Evolutionary conservation across 1,140 invertebrate genomes (phyloP).

Genomic region (Alviniconcha marisindica): DNA sequence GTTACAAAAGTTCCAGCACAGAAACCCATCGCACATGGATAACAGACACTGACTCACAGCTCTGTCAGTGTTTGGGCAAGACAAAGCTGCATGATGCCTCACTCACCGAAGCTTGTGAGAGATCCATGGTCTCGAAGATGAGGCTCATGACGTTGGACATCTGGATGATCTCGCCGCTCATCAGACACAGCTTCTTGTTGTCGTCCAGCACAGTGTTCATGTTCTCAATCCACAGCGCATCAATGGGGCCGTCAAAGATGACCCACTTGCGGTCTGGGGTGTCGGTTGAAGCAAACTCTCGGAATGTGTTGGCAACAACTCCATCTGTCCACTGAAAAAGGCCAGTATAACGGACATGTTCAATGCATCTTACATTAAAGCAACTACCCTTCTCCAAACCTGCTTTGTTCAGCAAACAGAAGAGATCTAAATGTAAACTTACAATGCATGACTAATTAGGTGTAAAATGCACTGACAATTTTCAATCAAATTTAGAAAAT

Average conservation of each 20-base stretch:
- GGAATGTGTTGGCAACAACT: conserved; percentile 79
- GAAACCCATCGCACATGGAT: too few species aligned
- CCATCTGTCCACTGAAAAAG: conserved; percentile 76
- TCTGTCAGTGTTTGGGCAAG: too few species aligned
- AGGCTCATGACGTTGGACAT: conserved; percentile 76
- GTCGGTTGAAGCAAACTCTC: conserved; percentile 75
- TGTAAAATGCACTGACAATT: too few species aligned
- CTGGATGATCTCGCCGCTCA: conserved; percentile 78
- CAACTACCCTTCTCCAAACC: too few species aligned
- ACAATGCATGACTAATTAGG: too few species aligned
- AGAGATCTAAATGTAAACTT: background rate
- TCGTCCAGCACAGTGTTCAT: conserved; percentile 78
- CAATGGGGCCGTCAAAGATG: conserved; percentile 77
- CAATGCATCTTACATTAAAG: background rate
- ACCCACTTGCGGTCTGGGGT: conserved; percentile 76
- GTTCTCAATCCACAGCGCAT: conserved; percentile 77
- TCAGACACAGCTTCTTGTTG: conserved; percentile 77
- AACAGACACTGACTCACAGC: too few species aligned
- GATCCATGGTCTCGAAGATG: conserved; percentile 77
- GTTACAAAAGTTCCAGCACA: too few species aligned
- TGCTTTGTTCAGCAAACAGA: background rate
- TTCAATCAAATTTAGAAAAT: too few species aligned
- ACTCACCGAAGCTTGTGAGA: conserved; percentile 80
- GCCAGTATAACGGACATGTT: background rate
- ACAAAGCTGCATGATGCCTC: too few species aligned